phyloP scores from a whole-genome alignment of 2,888 invertebrate genomes.

The Incurvaria masculella region DNA sequence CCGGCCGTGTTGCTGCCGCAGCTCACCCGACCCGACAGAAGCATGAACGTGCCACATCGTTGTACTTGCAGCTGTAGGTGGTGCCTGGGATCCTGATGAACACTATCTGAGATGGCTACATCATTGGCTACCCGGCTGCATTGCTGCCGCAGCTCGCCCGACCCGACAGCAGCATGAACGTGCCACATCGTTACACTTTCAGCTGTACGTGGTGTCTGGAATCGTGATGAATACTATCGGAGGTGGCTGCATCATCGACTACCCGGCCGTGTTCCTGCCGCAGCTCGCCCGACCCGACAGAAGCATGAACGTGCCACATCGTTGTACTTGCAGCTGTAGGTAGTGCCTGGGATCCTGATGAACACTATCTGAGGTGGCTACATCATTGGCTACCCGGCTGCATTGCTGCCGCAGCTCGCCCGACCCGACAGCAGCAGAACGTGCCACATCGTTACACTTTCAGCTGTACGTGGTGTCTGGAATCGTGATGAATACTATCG shows the following conservation, averaged over 20 bases:
- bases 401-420: constrained; percentile 38
- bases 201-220: too few species aligned
- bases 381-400: constrained; percentile 46
- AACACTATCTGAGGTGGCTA: constrained; percentile 50
- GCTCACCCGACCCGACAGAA: too few species aligned
- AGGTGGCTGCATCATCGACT: neutral
- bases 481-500: constrained; percentile 47
- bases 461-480: constrained; percentile 44
- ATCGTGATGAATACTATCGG: neutral
- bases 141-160: constrained; percentile 37
- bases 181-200: too few species aligned
- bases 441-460: too few species aligned
- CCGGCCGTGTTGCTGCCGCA: neutral
- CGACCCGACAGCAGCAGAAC: too few species aligned
- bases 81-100: constrained; percentile 45
- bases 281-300: too few species aligned
- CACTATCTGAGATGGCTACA: constrained; percentile 48
- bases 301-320: too few species aligned
- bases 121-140: constrained; percentile 46
- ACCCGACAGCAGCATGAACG: too few species aligned
- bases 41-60: too few species aligned
- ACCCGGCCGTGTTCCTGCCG: neutral
- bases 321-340: constrained; percentile 34
- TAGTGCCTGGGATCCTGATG: constrained; percentile 42
- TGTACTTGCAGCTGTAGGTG: constrained; percentile 34